Evolutionary conservation across 35 echinoderm and acorn worm genomes (phyloP), one percentile per base, ranked within the genome.

Genomic region (Chiridota heheva): DNA sequence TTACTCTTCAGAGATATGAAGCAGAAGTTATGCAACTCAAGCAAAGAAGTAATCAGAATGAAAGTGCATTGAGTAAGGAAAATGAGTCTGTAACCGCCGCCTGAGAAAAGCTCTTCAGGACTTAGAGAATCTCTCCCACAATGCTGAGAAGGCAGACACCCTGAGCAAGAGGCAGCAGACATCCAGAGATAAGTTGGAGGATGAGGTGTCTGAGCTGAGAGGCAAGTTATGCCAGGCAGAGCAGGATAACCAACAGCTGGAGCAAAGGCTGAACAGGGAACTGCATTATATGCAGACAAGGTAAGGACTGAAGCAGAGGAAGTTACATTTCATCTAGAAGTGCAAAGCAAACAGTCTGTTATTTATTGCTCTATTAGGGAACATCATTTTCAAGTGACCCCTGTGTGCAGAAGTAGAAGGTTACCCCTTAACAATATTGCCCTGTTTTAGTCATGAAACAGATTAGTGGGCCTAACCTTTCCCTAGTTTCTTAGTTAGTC

Each of bases 201-300:
- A 72, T 28, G 36, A 72, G 36, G 22, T 72, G 5, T 72, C 40
- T 1, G 69, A 72, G 40, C 40, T 72, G 41, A 72, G 69, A 72
- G 69, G 69, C 36, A 72, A 72, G 40, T 42, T 72, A 42, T 72
- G 69, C 40, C 36, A 44, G 25, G 8, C 49, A 6, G 69, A 72
- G n/a, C 69, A 72, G 29, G 69, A 72, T 5, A 72, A 72, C 44
- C 37, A 72, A 28, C 69, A 72, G n/a, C 16, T 72, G 25, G 69
- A 72, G 41, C 35, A 72, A 12, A 72, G 26, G 29, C 33, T 72
- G 20, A 72, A 72, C 69, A 72, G 42, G 49, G 69, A 72, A 42
- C 40, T 72, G 6, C 36, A 72, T 5, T 44, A 72, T 42, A 42
- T 72, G 40, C 44, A 72, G 40, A 72, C 69, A 18, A 72, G 69